Base-by-base conservation (phyloP, 2,888 invertebrate species). In the Scrobipalpa costella region DNA sequence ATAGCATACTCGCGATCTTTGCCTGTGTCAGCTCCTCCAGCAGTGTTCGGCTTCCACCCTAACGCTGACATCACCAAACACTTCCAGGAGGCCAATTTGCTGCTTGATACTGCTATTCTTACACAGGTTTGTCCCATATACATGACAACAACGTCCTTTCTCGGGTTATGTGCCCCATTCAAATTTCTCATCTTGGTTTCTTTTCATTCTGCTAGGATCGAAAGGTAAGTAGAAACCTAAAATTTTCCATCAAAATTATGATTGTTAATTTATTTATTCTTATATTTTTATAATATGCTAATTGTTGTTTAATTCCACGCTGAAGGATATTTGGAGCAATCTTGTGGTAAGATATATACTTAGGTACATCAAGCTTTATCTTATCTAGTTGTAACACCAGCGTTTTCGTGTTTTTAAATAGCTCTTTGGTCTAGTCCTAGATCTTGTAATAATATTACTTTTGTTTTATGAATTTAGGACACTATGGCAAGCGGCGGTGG, bases 31-130 rank as follows among this genome's bases (percentile, higher is more conserved):
- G 95, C 97, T 15, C 93, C 94, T 63, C 98, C 98, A 0, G 94
- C 94, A 66, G 96, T 98, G 50, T 98, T 98, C 85, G 98, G 98
- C 9, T 96, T 98, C 93, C 95, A 98, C 83, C 94, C 96, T 65
- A 98, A 98, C 87, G 98, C 98, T 0, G 97, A 98, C 77, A 97
- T 98, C 74, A 95, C 96, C 75, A 97, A 97, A 81, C 98, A 98
- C 83, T 95, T 97, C 83, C 94, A 96, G 73, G 98, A 98, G 80
- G 96, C 97, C 0, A 93, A 94, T 72, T 93, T 95, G 66, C 79
- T 98, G 63, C 94, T 98, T 63, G 85, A 91, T 64, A 97, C 95
- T 15, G 94, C 95, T 13, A 84, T 96, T 63, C 84, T 95, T 6
- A 97, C 97, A 13, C 97, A 97, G 95, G 97, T 96, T 15, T 7